Conservation (phyloP, 2,113 vertebrate genomes). For the Uria lomvia region DNA sequence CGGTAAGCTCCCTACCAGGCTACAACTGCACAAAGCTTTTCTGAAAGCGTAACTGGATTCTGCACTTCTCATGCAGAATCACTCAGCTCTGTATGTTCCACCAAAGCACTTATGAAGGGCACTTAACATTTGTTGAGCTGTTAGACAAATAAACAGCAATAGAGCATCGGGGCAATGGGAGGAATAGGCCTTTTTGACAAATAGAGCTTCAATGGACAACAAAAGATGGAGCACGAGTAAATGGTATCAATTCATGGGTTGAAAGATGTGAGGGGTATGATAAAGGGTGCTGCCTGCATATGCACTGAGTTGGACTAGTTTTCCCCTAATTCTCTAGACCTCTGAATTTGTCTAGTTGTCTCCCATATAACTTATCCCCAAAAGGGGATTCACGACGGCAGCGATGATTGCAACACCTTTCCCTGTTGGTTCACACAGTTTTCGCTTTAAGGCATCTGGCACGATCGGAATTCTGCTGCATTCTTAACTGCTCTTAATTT, state of each 20-base stretch:
- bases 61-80: neutral
- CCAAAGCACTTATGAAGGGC: neutral
- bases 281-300: neutral
- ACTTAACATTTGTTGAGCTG: neutral
- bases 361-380: neutral
- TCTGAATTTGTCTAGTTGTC: neutral
- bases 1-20: neutral
- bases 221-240: neutral
- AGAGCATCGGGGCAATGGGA: neutral
- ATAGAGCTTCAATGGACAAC: neutral
- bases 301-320: neutral
- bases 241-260: neutral
- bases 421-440: neutral
- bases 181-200: neutral
- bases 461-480: neutral
- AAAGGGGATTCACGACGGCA: neutral
- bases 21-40: neutral
- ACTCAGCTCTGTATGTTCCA: neutral
- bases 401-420: neutral
- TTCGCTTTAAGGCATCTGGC: neutral
- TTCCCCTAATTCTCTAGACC: neutral
- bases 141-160: neutral
- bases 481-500: conserved; percentile 1
- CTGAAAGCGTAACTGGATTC: neutral
- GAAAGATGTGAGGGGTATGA: neutral